phyloP scores from a whole-genome alignment of 2,113 vertebrate genomes.

The Megaceryle maxima region DNA sequence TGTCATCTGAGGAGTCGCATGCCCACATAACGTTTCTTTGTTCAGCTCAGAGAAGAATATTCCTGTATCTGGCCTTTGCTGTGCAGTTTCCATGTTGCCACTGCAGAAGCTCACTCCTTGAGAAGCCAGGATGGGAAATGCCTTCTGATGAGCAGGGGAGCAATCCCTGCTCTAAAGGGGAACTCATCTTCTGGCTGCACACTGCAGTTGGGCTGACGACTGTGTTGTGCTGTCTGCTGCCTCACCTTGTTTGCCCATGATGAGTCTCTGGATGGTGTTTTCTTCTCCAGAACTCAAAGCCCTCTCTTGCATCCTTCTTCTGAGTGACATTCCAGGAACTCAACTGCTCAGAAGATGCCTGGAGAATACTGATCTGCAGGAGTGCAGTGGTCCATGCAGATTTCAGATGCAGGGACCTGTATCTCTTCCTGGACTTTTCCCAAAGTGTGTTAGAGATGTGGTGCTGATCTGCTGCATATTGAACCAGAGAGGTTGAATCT shows the following conservation, averaged over 20 bases:
- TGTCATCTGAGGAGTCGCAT: neutral
- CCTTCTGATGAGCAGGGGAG: neutral
- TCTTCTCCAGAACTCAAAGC: neutral
- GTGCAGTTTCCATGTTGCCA: neutral
- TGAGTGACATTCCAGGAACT: neutral
- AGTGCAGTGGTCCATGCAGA: neutral
- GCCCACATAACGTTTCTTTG: neutral
- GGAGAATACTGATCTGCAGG: neutral
- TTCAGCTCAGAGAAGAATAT: neutral
- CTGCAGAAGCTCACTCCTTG: neutral
- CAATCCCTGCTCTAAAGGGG: neutral
- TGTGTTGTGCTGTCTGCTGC: neutral
- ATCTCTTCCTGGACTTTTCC: neutral
- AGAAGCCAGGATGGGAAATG: neutral
- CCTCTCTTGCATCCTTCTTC: neutral
- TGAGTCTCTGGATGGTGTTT: neutral
- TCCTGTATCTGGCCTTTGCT: neutral
- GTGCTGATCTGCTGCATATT: neutral
- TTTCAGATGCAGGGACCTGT: neutral
- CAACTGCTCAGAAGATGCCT: neutral
- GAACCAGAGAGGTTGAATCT: neutral
- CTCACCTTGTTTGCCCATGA: neutral
- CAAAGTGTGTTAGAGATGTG: neutral
- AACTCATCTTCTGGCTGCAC: neutral
- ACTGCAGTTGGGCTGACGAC: neutral